Evolutionary conservation across 2,888 invertebrate species (phyloP).

Genomic region (Acleris cristana): DNA sequence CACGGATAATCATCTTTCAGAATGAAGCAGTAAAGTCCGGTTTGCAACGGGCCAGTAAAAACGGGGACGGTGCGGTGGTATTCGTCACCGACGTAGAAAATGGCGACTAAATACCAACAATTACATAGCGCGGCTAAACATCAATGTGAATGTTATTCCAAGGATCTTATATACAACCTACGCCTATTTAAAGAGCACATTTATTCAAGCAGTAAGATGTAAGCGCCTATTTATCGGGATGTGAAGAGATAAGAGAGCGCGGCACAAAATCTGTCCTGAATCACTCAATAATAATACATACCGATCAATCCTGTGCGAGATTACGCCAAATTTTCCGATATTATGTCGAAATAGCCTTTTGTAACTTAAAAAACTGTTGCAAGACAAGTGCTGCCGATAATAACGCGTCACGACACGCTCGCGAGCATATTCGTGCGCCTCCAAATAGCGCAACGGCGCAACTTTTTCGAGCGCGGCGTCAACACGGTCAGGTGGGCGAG

Average conservation of each 20-base stretch:
- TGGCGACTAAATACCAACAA: conserved; percentile 83
- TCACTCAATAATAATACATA: conserved; percentile 58
- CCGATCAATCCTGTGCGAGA: conserved; percentile 51
- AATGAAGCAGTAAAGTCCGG: conserved; percentile 72
- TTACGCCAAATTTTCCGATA: conserved; percentile 51
- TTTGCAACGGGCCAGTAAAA: conserved; percentile 65
- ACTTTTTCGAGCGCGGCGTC: conserved; percentile 83
- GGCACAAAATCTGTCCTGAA: conserved; percentile 44
- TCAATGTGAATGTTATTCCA: conserved; percentile 59
- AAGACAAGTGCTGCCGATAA: conserved; percentile 70
- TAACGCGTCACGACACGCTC: conserved; percentile 73
- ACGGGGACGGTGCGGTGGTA: conserved; percentile 77
- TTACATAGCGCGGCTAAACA: conserved; percentile 67
- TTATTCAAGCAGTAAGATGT: conserved; percentile 51
- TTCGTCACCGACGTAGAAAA: conserved; percentile 83
- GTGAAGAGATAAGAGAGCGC: conserved; percentile 60
- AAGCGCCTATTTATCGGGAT: conserved; percentile 56
- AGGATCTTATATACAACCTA: conserved; percentile 51
- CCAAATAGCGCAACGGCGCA: conserved; percentile 84
- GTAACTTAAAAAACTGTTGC: conserved; percentile 60
- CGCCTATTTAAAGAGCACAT: conserved; percentile 35
- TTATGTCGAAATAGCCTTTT: conserved; percentile 49
- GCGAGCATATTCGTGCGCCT: conserved; percentile 80
- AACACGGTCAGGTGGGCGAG: conserved; percentile 84
- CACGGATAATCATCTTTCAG: conserved; percentile 68